A percentile compares a stretch with the other conserved stretches of the same genome.
These are phyloP conservation scores for Phrynocephalus guinanensis DNA, from an alignment of 2,797 vertebrate genomes.

Conservation along the genomic window DNA sequence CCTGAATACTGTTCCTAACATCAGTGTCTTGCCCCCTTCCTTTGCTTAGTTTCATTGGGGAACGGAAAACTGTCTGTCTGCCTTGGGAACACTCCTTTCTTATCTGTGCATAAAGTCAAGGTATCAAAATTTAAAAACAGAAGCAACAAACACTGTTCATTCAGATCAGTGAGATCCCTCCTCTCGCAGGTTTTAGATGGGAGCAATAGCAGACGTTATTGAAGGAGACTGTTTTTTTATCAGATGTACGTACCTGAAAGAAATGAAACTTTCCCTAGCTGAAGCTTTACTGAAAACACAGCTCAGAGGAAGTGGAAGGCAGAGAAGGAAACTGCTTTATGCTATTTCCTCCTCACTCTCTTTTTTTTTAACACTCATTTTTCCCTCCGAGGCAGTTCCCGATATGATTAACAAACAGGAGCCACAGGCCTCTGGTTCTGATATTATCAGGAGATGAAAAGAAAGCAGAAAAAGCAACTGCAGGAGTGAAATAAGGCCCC, in stretches of 20 bases:
- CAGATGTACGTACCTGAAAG: constrained; percentile 13
- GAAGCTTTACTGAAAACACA: constrained; percentile 29
- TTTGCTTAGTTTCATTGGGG: constrained; percentile 47
- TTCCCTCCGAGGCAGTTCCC: constrained; percentile 18
- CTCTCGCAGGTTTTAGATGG: constrained; percentile 5
- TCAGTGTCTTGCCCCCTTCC: background rate
- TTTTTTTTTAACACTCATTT: background rate
- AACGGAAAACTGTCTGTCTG: background rate
- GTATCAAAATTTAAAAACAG: constrained; percentile 37
- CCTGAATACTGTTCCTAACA: background rate
- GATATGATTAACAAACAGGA: constrained; percentile 48
- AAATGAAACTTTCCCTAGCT: constrained; percentile 14
- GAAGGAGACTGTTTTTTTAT: constrained; percentile 31
- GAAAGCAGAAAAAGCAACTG: constrained; percentile 9
- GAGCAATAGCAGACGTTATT: background rate
- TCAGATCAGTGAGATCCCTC: constrained; percentile 26
- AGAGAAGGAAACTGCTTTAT: background rate
- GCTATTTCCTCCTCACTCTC: background rate
- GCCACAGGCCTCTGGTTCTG: background rate
- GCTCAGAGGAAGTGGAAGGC: constrained; percentile 4
- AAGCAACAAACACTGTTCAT: constrained; percentile 15
- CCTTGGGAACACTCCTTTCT: constrained; percentile 1
- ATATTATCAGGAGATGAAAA: constrained; percentile 23
- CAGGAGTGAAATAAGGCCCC: constrained; percentile 16
- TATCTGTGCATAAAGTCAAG: background rate